These are phyloP conservation scores for Cryptophagus acutangulus DNA, from an alignment of 2,888 invertebrate genomes.

Conservation along the genomic window DNA sequence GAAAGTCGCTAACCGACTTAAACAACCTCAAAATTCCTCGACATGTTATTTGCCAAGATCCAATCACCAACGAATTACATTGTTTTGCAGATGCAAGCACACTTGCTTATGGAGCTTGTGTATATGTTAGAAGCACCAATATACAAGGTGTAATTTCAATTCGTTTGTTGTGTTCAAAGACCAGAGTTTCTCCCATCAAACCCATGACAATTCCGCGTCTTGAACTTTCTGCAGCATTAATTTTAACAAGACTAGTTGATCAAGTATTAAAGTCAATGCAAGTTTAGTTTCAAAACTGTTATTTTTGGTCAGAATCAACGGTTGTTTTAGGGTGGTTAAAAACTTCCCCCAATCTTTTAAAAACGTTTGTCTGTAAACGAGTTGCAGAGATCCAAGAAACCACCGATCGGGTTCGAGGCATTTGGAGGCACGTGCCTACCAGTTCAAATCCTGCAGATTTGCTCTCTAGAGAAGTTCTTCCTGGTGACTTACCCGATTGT, in stretches of 20 bases:
- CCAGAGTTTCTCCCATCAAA: no score
- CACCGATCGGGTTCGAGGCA: not conserved
- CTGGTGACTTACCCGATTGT: not conserved
- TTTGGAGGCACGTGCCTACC: constrained; percentile 5
- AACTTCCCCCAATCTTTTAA: constrained; percentile 3
- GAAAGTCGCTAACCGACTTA: no score
- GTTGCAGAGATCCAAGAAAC: constrained; percentile 9
- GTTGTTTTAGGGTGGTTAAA: constrained; percentile 8
- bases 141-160: no score
- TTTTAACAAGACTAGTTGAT: constrained; percentile 6
- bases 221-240: no score
- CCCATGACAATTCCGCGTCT: no score
- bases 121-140: no score
- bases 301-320: constrained; percentile 6
- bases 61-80: no score
- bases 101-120: no score
- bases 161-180: no score
- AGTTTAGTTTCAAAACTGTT: not conserved
- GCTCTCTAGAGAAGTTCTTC: constrained; percentile 4
- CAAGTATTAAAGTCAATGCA: constrained; percentile 3
- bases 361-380: constrained; percentile 7
- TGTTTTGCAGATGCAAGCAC: no score
- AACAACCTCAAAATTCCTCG: no score
- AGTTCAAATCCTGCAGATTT: constrained; percentile 7
- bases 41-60: no score